Base-by-base conservation (phyloP, 2,113 vertebrate genomes). In the Willisornis vidua region DNA sequence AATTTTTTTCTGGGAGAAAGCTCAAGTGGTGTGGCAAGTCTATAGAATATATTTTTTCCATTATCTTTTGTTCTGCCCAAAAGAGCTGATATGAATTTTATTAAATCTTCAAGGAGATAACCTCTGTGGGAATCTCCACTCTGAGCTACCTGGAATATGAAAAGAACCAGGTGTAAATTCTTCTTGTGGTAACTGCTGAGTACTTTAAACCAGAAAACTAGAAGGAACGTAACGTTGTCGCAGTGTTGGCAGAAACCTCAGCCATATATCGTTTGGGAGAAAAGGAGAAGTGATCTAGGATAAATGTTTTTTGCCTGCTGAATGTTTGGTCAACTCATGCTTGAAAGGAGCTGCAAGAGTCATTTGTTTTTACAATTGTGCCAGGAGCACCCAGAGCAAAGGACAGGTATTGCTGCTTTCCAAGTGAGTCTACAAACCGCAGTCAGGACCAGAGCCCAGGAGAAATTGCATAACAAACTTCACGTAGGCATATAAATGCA, bases 381-480 rank as follows among this genome's bases (percentile, higher is more conserved):
- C 61, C 46, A 20, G 91, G 63, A 94, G 57, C 84, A 62, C 63
- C 11, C 76, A 46, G 68, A 87, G 68, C 51, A 31, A 49, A 83
- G 72, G 89, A 66, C 87, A 61, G 87, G 94, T 84, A 49, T 12
- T 73, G 46, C 93, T 62, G 68, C 93, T 83, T 89, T 23, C 57
- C 0, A 19, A 19, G 31, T 5, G n/a, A 19, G 14, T 31, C 58
- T 33, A 1, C 55, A 55, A 9, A 25, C 39, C 6, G 1, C 5
- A 5, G 20, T 2, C 61, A 37, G 78, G 62, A 9, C 16, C 3
- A 4, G 28, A 74, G 48, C 77, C 66, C 70, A 6, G 61, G 24
- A 87, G 26, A 61, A 87, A 66, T 13, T 58, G 71, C 25, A 2
- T n/a, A 82, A 57, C 70, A 22, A 12, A 7, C 31, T 39, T 25